Evolutionary conservation across 1,140 invertebrate genomes (phyloP).

Genomic region (Hyles euphorbiae): DNA sequence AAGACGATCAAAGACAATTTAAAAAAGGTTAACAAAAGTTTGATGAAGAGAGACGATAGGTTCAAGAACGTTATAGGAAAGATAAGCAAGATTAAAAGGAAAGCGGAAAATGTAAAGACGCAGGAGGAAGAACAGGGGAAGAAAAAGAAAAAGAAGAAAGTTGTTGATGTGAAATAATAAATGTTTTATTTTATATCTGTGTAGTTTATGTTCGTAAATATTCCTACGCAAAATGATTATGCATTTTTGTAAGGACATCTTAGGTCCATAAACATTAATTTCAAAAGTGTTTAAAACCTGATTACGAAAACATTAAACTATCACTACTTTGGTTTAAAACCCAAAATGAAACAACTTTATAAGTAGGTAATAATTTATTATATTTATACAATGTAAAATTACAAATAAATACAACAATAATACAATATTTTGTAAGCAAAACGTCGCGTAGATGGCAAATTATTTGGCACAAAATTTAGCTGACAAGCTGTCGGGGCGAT

Average conservation of each 20-base stretch:
- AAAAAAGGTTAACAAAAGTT: constrained; percentile 62
- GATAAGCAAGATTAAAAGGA: constrained; percentile 70
- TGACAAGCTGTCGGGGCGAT: constrained; percentile 19
- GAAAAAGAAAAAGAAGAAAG: constrained; percentile 43
- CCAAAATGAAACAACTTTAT: background rate
- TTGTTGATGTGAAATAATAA: constrained; percentile 38
- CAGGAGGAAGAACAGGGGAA: constrained; percentile 8
- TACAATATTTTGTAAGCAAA: constrained; percentile 30
- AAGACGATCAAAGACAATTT: constrained; percentile 49
- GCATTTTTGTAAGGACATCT: too few species aligned
- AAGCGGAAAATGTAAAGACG: constrained; percentile 42
- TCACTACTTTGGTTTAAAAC: background rate
- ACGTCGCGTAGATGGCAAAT: constrained; percentile 53
- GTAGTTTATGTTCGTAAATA: background rate
- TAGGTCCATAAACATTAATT: too few species aligned
- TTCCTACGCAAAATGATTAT: too few species aligned
- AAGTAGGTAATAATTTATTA: constrained; percentile 47
- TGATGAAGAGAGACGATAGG: constrained; percentile 69
- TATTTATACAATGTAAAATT: constrained; percentile 49
- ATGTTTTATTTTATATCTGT: background rate
- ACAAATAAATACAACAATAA: constrained; percentile 59
- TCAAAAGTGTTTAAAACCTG: too few species aligned
- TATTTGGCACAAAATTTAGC: constrained; percentile 59
- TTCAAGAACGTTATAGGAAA: constrained; percentile 75
- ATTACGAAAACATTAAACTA: too few species aligned